Evolutionary conservation across 2,113 vertebrate genomes (phyloP).

Genomic region (Platichthys flesus): DNA sequence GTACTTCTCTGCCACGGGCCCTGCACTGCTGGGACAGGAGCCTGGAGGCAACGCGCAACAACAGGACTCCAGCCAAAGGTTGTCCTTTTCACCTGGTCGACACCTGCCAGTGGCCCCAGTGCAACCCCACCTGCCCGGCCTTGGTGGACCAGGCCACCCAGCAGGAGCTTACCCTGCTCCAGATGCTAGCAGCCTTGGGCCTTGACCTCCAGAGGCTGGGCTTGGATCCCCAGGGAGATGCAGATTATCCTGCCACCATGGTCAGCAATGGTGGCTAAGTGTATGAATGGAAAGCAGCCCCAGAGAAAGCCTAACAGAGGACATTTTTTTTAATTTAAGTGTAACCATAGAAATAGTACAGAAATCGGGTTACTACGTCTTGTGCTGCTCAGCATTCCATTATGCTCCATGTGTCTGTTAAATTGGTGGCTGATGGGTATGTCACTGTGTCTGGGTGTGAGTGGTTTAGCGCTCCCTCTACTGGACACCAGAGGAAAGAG

Average conservation of each 20-base stretch:
- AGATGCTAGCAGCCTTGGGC: conserved; percentile 84
- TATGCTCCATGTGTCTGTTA: conserved; percentile 68
- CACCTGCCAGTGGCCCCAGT: conserved; percentile 85
- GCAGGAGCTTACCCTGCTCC: conserved; percentile 84
- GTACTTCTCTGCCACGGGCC: conserved; percentile 82
- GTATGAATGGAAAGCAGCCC: not conserved
- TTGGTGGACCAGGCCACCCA: conserved; percentile 82
- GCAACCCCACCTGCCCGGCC: conserved; percentile 87
- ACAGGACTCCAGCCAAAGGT: conserved; percentile 79
- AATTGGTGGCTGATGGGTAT: conserved; percentile 60
- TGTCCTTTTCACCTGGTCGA: conserved; percentile 86
- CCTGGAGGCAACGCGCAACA: conserved; percentile 82
- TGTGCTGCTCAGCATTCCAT: conserved; percentile 76
- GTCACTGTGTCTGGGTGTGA: conserved; percentile 62
- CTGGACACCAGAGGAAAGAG: conserved; percentile 52
- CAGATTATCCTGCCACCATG: conserved; percentile 72
- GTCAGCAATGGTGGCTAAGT: conserved; percentile 83
- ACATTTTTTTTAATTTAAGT: conserved; percentile 50
- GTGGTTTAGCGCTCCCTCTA: conserved; percentile 59
- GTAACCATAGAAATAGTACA: conserved; percentile 69
- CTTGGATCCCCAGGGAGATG: conserved; percentile 77
- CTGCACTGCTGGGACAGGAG: conserved; percentile 88
- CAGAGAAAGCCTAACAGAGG: conserved; percentile 10
- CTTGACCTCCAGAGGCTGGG: conserved; percentile 83
- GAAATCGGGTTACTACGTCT: conserved; percentile 69